Base-by-base conservation (phyloP, 2,888 invertebrate species). In the Cylloceria caligata region DNA sequence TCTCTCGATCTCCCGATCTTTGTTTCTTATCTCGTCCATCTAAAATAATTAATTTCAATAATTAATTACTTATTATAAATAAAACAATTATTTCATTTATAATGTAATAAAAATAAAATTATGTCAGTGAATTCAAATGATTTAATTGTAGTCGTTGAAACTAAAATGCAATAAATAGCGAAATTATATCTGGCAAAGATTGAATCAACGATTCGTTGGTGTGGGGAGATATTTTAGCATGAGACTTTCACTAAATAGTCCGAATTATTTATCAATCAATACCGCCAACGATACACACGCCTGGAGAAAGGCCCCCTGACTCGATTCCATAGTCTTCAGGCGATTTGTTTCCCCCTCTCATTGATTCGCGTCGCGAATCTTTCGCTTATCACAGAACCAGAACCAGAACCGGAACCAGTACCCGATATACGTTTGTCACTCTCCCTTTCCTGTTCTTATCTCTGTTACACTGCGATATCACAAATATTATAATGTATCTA, bases 1-100 rank as follows among this genome's bases (percentile, higher is more conserved):
- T 81, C 87, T 89, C 76, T 89, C 89, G 83, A 90, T 89, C 81
- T 88, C 89, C 19, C 88, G 86, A 65, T 81, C 87, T 75, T 90
- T 90, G 69, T 86, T 87, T 74, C 88, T 88, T 83, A 90, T 87
- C 85, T 89, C 90, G 77, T 89, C 90, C 87, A 90, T 89, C 90
- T 90, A 86, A 83, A 86, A 68, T 21, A 72, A 76, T 80, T 21
- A 39, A 39, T 42, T 39, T 27, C 7, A n/a, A 21, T 24, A 5
- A n/a, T 19, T 5, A 36, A 34, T 52, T n/a, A 3, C 1, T 16
- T 34, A 16, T 27, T 16, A 0, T n/a, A n/a, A n/a, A n/a, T n/a
- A n/a, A 30, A 30, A 30, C 3, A 3, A 30, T 30, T 30, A 36
- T 36, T 36, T 7, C 36, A 36, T 9, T 36, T 1, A 36, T 24